Percentiles rank a stretch among this genome's conserved stretches.
phyloP scores from a whole-genome alignment of 2,113 vertebrate genomes.

The Nothobranchius kuhntae region DNA sequence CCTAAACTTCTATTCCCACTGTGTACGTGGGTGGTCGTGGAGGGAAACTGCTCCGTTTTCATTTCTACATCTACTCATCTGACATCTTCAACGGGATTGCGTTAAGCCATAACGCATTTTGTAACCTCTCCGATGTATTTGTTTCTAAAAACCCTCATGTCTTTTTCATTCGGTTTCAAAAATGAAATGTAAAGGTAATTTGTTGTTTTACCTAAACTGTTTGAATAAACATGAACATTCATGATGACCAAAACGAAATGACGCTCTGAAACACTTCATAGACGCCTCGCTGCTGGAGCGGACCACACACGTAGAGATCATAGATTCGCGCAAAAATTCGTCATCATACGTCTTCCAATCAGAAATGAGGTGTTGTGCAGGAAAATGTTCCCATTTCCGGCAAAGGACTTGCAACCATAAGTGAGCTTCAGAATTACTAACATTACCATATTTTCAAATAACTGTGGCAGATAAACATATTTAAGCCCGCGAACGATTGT shows the following conservation, averaged over 20 bases:
- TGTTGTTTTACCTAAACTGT: neutral
- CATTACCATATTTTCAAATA: too few species aligned
- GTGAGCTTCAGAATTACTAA: neutral
- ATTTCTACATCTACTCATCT: neutral
- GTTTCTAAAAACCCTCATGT: neutral
- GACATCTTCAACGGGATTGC: neutral
- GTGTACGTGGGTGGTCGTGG: constrained; percentile 71
- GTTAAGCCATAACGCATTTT: neutral
- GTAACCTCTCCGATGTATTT: too few species aligned
- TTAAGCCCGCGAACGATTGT: too few species aligned
- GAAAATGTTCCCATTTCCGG: neutral
- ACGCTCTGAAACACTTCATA: neutral
- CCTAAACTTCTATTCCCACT: constrained; percentile 29
- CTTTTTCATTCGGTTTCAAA: neutral
- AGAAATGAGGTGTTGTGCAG: neutral
- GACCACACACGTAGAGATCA: constrained; percentile 72
- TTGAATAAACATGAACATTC: neutral
- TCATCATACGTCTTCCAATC: constrained; percentile 50
- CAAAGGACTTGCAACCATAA: neutral
- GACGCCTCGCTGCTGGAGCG: neutral
- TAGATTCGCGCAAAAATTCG: constrained; percentile 66
- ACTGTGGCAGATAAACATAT: too few species aligned
- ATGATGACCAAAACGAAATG: constrained; percentile 12
- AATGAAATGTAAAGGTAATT: neutral
- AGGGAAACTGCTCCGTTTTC: constrained; percentile 5